phyloP scores from a whole-genome alignment of 1,140 invertebrate genomes.

The roundworm (Caenorhabditis elegans) region DNA sequence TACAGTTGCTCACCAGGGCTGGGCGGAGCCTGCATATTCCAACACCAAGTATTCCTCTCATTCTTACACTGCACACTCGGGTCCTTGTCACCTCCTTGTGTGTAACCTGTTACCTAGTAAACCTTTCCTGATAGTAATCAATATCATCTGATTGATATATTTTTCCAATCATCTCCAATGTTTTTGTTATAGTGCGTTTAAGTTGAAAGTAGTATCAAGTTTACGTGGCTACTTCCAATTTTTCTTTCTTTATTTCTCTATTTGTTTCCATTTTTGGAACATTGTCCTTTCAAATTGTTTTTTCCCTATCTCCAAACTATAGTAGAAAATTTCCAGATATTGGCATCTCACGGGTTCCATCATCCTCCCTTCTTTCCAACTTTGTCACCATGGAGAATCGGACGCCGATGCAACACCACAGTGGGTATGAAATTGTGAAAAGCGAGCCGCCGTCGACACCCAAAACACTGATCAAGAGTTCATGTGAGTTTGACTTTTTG shows the following conservation, averaged over 20 bases:
- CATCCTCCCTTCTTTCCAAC: not conserved
- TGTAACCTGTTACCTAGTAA: not conserved
- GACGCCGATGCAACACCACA: slow-evolving; percentile 6
- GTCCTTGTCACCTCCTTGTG: not conserved
- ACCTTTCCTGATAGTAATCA: not conserved
- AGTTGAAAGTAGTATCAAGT: not conserved
- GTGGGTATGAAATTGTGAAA: not conserved
- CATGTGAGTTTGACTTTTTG: not conserved
- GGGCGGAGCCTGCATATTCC: not conserved
- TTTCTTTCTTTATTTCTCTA: not conserved
- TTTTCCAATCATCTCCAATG: not conserved
- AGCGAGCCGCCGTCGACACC: slow-evolving; percentile 7
- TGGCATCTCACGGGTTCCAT: slow-evolving; percentile 22
- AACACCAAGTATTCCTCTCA: not conserved
- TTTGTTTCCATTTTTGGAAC: not conserved
- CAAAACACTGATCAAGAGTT: slow-evolving; percentile 1
- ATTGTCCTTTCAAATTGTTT: not conserved
- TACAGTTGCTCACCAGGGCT: not conserved
- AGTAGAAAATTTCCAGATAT: not conserved
- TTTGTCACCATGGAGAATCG: slow-evolving; percentile 6
- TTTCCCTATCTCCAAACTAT: no score
- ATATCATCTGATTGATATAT: not conserved
- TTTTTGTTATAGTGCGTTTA: not conserved
- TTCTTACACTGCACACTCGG: not conserved
- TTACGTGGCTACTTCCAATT: not conserved